A percentile compares a stretch with the other conserved stretches of the same genome.
These are phyloP conservation scores for Tupaia chinensis DNA, from an alignment of 2,113 vertebrate genomes.

Conservation along the genomic window DNA sequence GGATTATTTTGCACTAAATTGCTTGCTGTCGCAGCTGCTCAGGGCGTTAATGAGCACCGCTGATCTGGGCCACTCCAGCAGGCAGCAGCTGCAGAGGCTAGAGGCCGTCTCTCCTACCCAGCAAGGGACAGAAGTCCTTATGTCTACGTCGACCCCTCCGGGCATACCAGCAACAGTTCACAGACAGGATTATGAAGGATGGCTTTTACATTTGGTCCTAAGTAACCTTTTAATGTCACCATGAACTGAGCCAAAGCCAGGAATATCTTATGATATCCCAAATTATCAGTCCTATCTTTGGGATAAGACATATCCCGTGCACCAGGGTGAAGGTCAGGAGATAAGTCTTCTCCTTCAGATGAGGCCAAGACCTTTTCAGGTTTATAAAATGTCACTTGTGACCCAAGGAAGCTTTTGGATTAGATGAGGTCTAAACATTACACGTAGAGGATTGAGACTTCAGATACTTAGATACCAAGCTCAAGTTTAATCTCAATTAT, in stretches of 20 bases:
- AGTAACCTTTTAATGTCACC: constrained; percentile 15
- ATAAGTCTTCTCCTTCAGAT: not conserved
- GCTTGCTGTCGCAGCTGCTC: constrained; percentile 57
- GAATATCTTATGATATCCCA: not conserved
- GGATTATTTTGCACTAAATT: constrained; percentile 53
- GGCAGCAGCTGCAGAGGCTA: constrained; percentile 46
- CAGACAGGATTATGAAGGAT: not conserved
- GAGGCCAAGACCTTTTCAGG: not conserved
- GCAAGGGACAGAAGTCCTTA: not conserved
- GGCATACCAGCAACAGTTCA: not conserved
- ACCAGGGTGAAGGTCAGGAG: constrained; percentile 22
- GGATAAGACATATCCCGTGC: not conserved
- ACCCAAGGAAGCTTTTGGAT: not conserved
- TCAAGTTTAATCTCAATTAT: not conserved
- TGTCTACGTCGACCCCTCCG: not conserved
- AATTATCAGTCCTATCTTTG: not conserved
- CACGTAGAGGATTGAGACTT: not conserved
- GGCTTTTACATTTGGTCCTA: not conserved
- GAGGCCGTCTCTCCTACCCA: not conserved
- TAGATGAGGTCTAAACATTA: not conserved
- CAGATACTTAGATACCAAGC: not conserved
- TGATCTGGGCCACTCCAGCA: not conserved
- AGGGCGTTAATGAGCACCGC: constrained; percentile 40
- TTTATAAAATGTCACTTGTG: not conserved
- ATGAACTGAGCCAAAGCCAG: constrained; percentile 39